Conservation (phyloP, 2,888 invertebrate species). For the Archaeoteleia sp. region DNA sequence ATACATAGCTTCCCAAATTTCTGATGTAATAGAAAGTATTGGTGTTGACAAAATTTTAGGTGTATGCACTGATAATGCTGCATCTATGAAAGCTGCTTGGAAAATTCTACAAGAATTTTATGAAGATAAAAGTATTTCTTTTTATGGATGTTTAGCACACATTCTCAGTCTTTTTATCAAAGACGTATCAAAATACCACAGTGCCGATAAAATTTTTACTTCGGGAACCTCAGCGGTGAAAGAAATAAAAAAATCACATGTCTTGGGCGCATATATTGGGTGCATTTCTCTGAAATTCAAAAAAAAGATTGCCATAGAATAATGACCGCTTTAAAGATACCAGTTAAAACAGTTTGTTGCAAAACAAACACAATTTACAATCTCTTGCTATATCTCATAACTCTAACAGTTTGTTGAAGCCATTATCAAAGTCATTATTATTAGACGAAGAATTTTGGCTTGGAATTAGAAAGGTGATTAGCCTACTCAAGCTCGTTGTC, state of each 20-base stretch:
- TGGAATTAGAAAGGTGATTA: too few species aligned
- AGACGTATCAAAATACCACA: constrained; percentile 49
- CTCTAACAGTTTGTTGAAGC: constrained; percentile 6
- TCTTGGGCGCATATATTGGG: constrained; percentile 51
- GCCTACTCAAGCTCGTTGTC: too few species aligned
- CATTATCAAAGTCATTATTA: constrained; percentile 20
- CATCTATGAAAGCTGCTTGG: constrained; percentile 51
- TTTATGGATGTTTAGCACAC: constrained; percentile 56
- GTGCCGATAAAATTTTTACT: constrained; percentile 42
- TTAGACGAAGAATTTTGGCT: constrained; percentile 29
- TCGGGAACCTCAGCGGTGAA: constrained; percentile 52
- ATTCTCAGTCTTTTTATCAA: constrained; percentile 58
- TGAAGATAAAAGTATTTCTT: constrained; percentile 51
- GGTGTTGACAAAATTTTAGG: constrained; percentile 51
- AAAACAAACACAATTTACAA: constrained; percentile 56
- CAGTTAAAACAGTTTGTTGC: constrained; percentile 52
- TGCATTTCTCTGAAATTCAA: constrained; percentile 47
- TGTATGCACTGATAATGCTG: constrained; percentile 57
- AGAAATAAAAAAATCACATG: constrained; percentile 55
- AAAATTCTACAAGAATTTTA: constrained; percentile 54
- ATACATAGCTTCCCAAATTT: constrained; percentile 52
- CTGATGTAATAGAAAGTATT: constrained; percentile 51
- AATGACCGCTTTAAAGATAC: constrained; percentile 48
- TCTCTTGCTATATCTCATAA: constrained; percentile 47
- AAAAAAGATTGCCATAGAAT: constrained; percentile 35